Conservation (phyloP, 1,140 invertebrate species). For the Trichoplusia ni region DNA sequence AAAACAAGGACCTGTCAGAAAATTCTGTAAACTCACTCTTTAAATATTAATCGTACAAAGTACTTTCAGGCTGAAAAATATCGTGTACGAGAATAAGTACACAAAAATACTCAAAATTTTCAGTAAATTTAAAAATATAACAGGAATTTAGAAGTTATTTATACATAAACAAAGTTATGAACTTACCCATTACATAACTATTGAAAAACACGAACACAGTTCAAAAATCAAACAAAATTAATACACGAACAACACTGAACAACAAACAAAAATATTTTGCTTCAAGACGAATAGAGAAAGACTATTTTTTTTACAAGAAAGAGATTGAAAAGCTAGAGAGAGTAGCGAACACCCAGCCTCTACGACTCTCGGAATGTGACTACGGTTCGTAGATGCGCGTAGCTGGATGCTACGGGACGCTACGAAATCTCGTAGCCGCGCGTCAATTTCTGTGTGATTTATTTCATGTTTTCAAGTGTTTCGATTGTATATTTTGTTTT, state of each 20-base stretch:
- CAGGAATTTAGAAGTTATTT: not conserved
- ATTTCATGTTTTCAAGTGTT: not conserved
- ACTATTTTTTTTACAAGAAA: slow-evolving; percentile 16
- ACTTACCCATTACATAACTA: slow-evolving; percentile 16
- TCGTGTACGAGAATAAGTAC: not conserved
- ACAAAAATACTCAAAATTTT: not conserved
- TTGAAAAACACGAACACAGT: not conserved
- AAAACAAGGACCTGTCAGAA: not conserved
- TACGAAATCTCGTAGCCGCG: slow-evolving; percentile 10
- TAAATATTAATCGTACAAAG: slow-evolving; percentile 8
- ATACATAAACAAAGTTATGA: slow-evolving; percentile 16
- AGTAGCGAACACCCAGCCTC: not conserved
- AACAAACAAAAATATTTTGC: not conserved
- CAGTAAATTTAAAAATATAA: not conserved
- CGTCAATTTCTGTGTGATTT: slow-evolving; percentile 6
- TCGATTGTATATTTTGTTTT: not conserved
- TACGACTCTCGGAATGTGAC: not conserved
- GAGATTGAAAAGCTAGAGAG: slow-evolving; percentile 9
- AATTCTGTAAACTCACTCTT: not conserved
- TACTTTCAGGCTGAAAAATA: not conserved
- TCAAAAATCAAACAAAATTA: not conserved
- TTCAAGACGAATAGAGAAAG: slow-evolving; percentile 8
- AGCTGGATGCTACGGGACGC: slow-evolving; percentile 21
- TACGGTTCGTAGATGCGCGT: slow-evolving; percentile 11
- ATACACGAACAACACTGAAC: not conserved